A percentile compares a stretch with the other conserved stretches of the same genome.
Conservation (phyloP, 2,888 invertebrate species). For the Ophioninae sp. region DNA sequence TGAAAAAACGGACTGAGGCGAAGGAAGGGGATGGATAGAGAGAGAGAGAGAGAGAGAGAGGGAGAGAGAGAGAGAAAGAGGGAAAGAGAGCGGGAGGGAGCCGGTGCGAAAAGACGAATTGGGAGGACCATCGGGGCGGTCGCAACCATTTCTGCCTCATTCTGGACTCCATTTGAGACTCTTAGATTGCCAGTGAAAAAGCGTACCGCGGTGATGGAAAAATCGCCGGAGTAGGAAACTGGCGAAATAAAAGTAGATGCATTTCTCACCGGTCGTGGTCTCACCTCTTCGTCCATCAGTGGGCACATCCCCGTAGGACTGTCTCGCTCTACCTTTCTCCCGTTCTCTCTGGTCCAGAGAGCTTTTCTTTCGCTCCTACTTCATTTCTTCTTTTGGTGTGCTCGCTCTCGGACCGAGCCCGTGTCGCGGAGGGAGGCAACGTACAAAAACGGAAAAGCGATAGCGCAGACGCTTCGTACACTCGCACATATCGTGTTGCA, state of each 20-base stretch:
- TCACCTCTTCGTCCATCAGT: constrained; percentile 16
- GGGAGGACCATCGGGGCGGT: constrained; percentile 75
- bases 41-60: constrained; percentile 67
- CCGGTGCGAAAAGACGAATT: constrained; percentile 75
- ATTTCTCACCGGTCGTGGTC: constrained; percentile 75
- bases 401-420: constrained; percentile 28
- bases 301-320: constrained; percentile 15
- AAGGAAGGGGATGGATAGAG: constrained; percentile 38
- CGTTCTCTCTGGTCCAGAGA: constrained; percentile 13
- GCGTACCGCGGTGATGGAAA: constrained; percentile 79
- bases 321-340: constrained; percentile 25
- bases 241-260: constrained; percentile 79
- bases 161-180: constrained; percentile 81
- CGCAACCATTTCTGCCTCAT: constrained; percentile 80
- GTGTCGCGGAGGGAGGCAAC: constrained; percentile 51
- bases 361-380: constrained; percentile 43
- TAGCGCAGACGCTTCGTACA: constrained; percentile 67
- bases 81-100: constrained; percentile 47
- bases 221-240: constrained; percentile 79
- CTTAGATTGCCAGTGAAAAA: constrained; percentile 81
- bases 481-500: constrained; percentile 52
- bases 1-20: constrained; percentile 13
- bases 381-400: constrained; percentile 50
- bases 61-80: constrained; percentile 67
- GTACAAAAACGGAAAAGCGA: constrained; percentile 78